Base-by-base conservation (phyloP, 2,113 vertebrate species). In the Ptyas mucosa region DNA sequence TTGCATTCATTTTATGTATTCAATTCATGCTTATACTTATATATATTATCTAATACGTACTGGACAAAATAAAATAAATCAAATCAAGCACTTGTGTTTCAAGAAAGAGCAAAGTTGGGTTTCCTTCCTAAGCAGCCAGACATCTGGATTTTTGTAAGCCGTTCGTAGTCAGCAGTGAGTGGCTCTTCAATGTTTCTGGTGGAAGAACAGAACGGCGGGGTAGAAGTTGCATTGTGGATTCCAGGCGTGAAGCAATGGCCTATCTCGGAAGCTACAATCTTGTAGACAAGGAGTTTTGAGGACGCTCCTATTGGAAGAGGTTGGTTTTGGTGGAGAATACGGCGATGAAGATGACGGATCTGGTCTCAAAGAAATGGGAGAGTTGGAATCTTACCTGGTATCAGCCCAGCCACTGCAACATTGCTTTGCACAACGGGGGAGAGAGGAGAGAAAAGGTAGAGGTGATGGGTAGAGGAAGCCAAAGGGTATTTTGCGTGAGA, bases 371-470 rank as follows among this genome's bases (percentile, higher is more conserved):
- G 64, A 18, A 69, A 20, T n/a, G 57, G 90, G 90, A 87, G 64
- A 94, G 81, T n/a, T 91, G 87, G 92, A 93, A 92, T 92, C 90
- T 21, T 51, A 21, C 46, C 64, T 46, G 9, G 14, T 34, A 10
- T 39, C 24, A n/a, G 12, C 93, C 57, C 39, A n/a, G 3, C 20
- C 53, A 18, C 15, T 11, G 21, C 34, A 85, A 64, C 7, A 15
- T 0, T 34, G 49, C 58, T 94, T 94, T 61, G 26, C 53, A 39
- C 86, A 54, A 92, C 51, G 81, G 87, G 46, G 39, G 89, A 91
- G 21, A 91, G 85, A 92, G 3, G 39, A 0, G 1, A 88, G 57
- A 34, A 91, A 2, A 34, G 54, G 55, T 1, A 11, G 9, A 26
- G 9, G 58, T 92, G 57, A 93, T 51, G 85, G 46, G 3, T 34